phyloP scores from a whole-genome alignment of 2,113 vertebrate genomes.

The Chaetorhynchus papuensis region DNA sequence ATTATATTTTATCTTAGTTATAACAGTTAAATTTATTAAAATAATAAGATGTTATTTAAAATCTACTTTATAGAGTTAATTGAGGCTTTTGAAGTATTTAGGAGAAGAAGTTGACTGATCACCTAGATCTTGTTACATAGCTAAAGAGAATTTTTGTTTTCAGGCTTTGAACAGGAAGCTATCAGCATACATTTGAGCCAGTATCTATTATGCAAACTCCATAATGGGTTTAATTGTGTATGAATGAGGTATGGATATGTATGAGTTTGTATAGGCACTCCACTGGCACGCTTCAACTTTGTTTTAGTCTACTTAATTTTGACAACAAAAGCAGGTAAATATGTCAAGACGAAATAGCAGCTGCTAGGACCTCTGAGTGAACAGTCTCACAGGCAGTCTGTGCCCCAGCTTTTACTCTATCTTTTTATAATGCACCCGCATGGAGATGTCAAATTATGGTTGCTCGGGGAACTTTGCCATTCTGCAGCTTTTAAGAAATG shows the following conservation, averaged over 20 bases:
- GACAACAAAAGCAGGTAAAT: background rate
- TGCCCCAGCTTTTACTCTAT: accelerated
- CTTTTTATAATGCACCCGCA: background rate
- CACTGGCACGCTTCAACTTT: background rate
- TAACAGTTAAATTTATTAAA: background rate
- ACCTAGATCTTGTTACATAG: background rate
- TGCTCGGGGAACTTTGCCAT: background rate
- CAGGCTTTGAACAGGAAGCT: background rate
- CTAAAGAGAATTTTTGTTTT: background rate
- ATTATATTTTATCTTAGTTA: background rate
- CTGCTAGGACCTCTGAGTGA: background rate
- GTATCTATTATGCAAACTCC: background rate
- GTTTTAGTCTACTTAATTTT: background rate
- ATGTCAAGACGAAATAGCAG: background rate
- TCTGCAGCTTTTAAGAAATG: background rate
- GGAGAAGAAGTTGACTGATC: background rate
- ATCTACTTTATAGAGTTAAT: background rate
- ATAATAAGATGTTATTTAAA: background rate
- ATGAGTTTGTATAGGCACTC: background rate
- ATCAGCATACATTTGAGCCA: background rate
- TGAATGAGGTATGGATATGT: background rate
- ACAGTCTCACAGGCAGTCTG: background rate
- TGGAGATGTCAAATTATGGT: background rate
- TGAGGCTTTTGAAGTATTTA: background rate
- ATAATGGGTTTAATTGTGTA: background rate